Evolutionary conservation across 2,113 vertebrate species (phyloP), one percentile per base, ranked within the genome.

Genomic region (Anoplopoma fimbria): DNA sequence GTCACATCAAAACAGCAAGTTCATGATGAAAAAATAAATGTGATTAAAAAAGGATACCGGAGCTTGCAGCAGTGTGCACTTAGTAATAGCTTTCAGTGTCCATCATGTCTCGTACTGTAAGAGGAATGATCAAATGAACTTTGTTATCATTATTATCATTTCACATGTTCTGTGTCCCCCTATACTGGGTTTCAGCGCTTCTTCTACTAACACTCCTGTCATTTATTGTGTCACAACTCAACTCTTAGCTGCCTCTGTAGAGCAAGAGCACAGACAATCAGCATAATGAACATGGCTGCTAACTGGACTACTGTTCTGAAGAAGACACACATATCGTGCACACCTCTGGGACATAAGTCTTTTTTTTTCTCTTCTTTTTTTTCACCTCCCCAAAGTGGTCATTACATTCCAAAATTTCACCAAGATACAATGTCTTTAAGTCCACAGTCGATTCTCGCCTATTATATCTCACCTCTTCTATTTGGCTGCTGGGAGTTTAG

Each of bases 151-250:
- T 40, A 4, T 19, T 19, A n/a, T 68, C 6, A 58, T 62, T 29
- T 62, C 19, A 53, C 42, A 19, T 40, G 3, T 38, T 55, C 21
- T 31, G 2, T 77, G 23, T 19, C 36, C 9, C 38, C 61, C 25
- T n/a, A 4, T 13, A 51, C 21, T 49, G 49, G 21, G 29, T 60
- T 53, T 75, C 3, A 36, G 40, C 45, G n/a, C 38, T 47, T 29
- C 15, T 58, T 10, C 31, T 69, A 6, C n/a, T 17, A 25, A 14
- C 25, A n/a, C 75, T 57, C 15, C 2, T 9, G 21, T 31, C 34
- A 57, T 27, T 45, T 51, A 51, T 13, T 55, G 58, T 42, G 65
- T 58, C 65, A 74, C 38, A 69, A 47, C 47, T 58, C 42, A 53
- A 21, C 42, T 73, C 62, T 57, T 9, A 77, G 51, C 51, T 45